These are phyloP conservation scores for Epistrophe grossulariae DNA, from an alignment of 2,888 invertebrate genomes.

Conservation along the genomic window DNA sequence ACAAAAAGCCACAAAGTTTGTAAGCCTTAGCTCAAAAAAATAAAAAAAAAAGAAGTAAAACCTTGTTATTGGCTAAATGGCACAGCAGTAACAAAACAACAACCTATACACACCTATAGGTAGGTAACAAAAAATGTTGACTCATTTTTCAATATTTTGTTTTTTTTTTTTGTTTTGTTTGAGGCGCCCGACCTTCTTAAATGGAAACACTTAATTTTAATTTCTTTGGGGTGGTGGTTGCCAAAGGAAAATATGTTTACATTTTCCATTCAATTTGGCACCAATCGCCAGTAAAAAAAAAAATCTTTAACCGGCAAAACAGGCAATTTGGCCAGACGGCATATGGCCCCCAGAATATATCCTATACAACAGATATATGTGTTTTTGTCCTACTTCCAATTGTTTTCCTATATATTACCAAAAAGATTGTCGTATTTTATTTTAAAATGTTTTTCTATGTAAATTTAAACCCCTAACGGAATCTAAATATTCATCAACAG, in stretches of 20 bases:
- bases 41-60: constrained; percentile 14
- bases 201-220: constrained; percentile 73
- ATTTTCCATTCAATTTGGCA: constrained; percentile 76
- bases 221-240: constrained; percentile 50
- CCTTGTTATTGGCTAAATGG: constrained; percentile 53
- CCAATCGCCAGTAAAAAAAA: constrained; percentile 60
- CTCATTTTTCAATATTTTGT: constrained; percentile 41
- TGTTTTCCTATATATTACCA: constrained; percentile 53
- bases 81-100: constrained; percentile 22
- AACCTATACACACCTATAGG: not conserved
- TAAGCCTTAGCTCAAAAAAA: constrained; percentile 7
- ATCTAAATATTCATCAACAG: constrained; percentile 37
- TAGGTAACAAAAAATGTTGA: constrained; percentile 45
- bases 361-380: constrained; percentile 23
- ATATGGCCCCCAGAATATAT: constrained; percentile 60
- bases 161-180: constrained; percentile 11
- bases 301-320: constrained; percentile 57
- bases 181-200: constrained; percentile 58
- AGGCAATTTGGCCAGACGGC: constrained; percentile 68
- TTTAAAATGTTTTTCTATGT: constrained; percentile 74
- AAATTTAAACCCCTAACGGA: constrained; percentile 55
- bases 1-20: constrained; percentile 40
- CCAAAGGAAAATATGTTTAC: constrained; percentile 71
- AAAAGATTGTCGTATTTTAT: constrained; percentile 73
- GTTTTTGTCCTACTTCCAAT: constrained; percentile 62